Evolutionary conservation across 2,113 vertebrate genomes (phyloP).

Genomic region (Myotis lucifugus): DNA sequence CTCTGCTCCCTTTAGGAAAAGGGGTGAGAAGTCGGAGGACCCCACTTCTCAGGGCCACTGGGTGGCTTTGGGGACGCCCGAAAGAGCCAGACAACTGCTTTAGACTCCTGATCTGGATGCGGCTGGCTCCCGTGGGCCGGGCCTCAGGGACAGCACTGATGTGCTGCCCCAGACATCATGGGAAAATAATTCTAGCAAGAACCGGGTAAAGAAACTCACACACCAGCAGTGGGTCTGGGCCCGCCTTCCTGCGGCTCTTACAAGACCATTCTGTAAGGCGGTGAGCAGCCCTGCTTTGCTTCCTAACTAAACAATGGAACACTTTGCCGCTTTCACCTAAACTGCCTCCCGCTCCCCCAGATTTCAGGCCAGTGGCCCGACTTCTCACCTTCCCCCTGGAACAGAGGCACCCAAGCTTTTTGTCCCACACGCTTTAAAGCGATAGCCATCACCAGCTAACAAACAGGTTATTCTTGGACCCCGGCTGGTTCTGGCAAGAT

Average conservation of each 20-base stretch:
- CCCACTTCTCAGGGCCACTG: slow-evolving; percentile 39
- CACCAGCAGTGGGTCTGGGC: slow-evolving; percentile 16
- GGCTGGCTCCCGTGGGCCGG: slow-evolving; percentile 64
- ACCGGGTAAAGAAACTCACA: not conserved
- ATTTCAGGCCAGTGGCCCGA: not conserved
- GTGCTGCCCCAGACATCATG: slow-evolving; percentile 34
- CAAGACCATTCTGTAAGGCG: not conserved
- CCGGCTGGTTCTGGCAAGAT: slow-evolving; percentile 66
- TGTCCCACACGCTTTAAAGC: slow-evolving; percentile 55
- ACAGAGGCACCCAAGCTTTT: slow-evolving; percentile 6
- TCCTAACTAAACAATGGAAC: slow-evolving; percentile 44
- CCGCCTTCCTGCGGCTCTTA: not conserved
- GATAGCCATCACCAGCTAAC: slow-evolving; percentile 52
- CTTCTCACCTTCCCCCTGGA: slow-evolving; percentile 62
- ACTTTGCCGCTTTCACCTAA: not conserved
- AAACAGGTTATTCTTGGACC: slow-evolving; percentile 80
- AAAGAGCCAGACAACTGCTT: not conserved
- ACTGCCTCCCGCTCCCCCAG: slow-evolving; percentile 21
- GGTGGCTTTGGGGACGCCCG: not conserved
- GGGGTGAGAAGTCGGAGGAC: slow-evolving; percentile 55
- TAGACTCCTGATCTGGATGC: slow-evolving; percentile 34
- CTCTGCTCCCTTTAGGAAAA: slow-evolving; percentile 69
- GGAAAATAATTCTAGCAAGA: slow-evolving; percentile 47
- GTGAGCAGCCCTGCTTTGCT: not conserved
- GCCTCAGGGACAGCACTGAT: not conserved